Percentiles rank a stretch among this genome's conserved stretches.
These are phyloP conservation scores for Lophotis ruficrista DNA, from an alignment of 2,113 vertebrate genomes.

Conservation along the genomic window DNA sequence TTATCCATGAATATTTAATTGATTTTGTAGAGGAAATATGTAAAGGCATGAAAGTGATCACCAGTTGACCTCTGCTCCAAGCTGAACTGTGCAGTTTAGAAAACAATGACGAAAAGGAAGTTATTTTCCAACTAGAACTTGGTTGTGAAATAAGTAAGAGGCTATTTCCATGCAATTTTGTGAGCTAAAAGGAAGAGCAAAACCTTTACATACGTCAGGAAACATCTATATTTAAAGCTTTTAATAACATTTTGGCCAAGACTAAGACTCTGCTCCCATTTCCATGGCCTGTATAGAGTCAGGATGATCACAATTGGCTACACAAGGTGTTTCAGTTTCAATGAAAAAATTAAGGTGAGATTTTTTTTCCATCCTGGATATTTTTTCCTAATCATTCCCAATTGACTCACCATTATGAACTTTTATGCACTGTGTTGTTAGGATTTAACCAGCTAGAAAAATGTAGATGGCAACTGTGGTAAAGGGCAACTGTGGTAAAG, in stretches of 20 bases:
- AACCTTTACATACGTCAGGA: not conserved
- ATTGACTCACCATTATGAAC: not conserved
- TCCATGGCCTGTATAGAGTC: not conserved
- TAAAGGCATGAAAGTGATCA: not conserved
- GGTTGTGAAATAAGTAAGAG: not conserved
- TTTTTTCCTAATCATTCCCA: not conserved
- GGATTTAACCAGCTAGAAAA: not conserved
- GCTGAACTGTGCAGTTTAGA: not conserved
- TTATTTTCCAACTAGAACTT: not conserved
- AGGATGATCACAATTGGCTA: not conserved
- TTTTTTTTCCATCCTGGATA: not conserved
- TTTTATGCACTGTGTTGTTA: not conserved
- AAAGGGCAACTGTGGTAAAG: not conserved
- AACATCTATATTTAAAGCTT: not conserved
- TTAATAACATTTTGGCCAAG: not conserved
- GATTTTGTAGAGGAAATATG: not conserved
- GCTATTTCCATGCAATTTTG: not conserved
- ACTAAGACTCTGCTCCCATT: not conserved
- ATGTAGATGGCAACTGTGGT: not conserved
- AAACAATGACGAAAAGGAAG: not conserved
- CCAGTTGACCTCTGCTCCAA: not conserved
- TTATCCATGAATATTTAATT: not conserved
- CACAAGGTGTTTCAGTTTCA: rapidly evolving
- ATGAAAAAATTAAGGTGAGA: not conserved
- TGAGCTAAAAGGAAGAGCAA: not conserved